Conservation (phyloP, 2,888 invertebrate genomes). For the Lasioglossum villosulum region DNA sequence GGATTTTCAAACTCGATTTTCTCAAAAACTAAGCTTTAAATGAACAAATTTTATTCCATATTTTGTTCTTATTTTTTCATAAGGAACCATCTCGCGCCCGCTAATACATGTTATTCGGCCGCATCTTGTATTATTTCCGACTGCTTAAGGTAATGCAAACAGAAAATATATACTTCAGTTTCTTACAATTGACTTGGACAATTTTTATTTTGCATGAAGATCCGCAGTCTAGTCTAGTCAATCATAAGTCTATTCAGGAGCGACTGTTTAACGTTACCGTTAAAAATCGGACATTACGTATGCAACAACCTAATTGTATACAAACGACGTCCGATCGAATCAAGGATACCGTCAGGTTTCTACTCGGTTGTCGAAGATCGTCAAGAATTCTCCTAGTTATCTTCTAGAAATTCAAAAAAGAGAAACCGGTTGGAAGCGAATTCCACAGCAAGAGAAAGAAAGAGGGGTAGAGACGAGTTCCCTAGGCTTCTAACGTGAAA, state of each 20-base stretch:
- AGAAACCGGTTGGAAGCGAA: slow-evolving; percentile 13
- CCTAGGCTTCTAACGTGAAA: slow-evolving; percentile 10
- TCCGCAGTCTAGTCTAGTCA: neutral
- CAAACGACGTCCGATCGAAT: neutral
- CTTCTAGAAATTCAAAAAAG: slow-evolving; percentile 22
- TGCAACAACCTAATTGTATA: neutral
- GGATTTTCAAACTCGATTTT: too few species aligned
- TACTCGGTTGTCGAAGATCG: neutral
- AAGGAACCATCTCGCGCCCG: too few species aligned
- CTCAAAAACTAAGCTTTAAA: too few species aligned
- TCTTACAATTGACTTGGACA: too few species aligned
- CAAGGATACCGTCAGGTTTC: neutral
- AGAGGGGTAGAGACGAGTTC: neutral
- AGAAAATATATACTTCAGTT: too few species aligned
- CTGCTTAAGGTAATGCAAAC: too few species aligned
- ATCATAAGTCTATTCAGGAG: neutral
- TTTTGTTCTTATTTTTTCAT: too few species aligned
- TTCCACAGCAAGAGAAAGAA: slow-evolving; percentile 3
- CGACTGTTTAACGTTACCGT: neutral
- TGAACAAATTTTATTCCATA: too few species aligned
- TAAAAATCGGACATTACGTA: neutral
- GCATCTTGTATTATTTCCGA: too few species aligned
- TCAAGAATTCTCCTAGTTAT: slow-evolving; percentile 6
- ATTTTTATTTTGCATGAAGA: too few species aligned
- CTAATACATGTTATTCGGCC: too few species aligned